Evolutionary conservation across 2,888 invertebrate species (phyloP).

Genomic region (Anthoptus insignis): DNA sequence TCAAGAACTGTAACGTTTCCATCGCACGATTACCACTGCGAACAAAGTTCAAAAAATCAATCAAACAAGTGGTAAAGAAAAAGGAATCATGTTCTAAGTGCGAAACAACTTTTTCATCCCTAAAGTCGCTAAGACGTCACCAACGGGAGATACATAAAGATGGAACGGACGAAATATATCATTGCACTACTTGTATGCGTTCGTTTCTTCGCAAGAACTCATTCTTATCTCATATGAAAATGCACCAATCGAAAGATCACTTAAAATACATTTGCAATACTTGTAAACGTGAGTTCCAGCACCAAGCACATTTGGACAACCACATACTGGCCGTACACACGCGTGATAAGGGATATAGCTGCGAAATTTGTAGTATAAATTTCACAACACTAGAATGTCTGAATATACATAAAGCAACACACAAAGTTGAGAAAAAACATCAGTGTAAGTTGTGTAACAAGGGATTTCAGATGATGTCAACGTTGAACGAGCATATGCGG

Average conservation of each 20-base stretch:
- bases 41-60: constrained; percentile 1
- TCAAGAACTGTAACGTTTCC: constrained; percentile 31
- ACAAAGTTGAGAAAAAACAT: constrained; percentile 75
- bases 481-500: constrained; percentile 86
- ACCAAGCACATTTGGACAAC: constrained; percentile 82
- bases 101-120: constrained; percentile 15
- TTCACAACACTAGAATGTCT: constrained; percentile 64
- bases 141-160: constrained; percentile 27
- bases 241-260: constrained; percentile 62
- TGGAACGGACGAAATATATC: constrained; percentile 43
- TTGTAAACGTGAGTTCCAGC: constrained; percentile 85
- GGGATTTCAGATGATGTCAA: constrained; percentile 82
- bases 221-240: constrained; percentile 65
- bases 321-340: constrained; percentile 81
- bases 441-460: constrained; percentile 79
- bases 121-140: constrained; percentile 12
- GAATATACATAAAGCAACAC: constrained; percentile 20
- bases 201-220: constrained; percentile 69
- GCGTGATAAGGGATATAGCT: constrained; percentile 73
- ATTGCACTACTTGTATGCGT: constrained; percentile 72
- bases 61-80: constrained; percentile 13
- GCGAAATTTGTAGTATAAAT: constrained; percentile 74
- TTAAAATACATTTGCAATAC: constrained; percentile 65
- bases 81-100: constrained; percentile 32
- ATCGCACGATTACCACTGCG: constrained; percentile 2